A percentile compares a stretch with the other conserved stretches of the same genome.
Conservation (phyloP, 2,888 invertebrate genomes). For the Hirtodrosophila confusa region DNA sequence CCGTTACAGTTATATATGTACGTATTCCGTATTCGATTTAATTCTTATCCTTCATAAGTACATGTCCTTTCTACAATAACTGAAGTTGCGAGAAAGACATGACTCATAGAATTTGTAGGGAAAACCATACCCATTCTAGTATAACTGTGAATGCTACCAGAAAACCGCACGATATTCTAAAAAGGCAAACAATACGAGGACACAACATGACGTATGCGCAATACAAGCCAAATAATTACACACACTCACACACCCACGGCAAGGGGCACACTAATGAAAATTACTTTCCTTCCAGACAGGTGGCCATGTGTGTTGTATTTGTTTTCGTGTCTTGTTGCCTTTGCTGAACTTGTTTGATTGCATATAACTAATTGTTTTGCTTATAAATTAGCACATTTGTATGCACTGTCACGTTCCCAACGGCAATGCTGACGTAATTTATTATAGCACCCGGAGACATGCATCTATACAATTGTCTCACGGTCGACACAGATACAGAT, state of each 20-base stretch:
- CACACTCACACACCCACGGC: slow-evolving; percentile 30
- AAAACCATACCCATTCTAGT: slow-evolving; percentile 20
- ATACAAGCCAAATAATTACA: slow-evolving; percentile 65
- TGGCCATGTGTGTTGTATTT: slow-evolving; percentile 23
- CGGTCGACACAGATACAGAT: not conserved
- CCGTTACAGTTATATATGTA: too few species aligned
- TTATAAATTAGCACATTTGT: slow-evolving; percentile 77
- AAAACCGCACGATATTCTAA: slow-evolving; percentile 2
- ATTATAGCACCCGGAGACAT: slow-evolving; percentile 51
- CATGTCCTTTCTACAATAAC: too few species aligned
- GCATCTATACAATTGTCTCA: slow-evolving; percentile 26
- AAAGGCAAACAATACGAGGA: slow-evolving; percentile 28
- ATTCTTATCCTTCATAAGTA: too few species aligned
- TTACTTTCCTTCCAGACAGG: slow-evolving; percentile 49
- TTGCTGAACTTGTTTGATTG: slow-evolving; percentile 60
- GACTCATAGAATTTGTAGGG: slow-evolving; percentile 33
- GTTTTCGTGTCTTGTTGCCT: slow-evolving; percentile 25
- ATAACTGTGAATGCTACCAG: slow-evolving; percentile 2
- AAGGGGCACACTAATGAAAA: slow-evolving; percentile 65
- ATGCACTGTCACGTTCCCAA: slow-evolving; percentile 59
- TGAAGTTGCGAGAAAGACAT: slow-evolving; percentile 1
- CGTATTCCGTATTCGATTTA: too few species aligned
- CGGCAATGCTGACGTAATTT: slow-evolving; percentile 70
- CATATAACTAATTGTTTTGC: slow-evolving; percentile 76
- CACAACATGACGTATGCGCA: slow-evolving; percentile 68